These are phyloP conservation scores for Acipenser oxyrinchus DNA, from an alignment of 2,797 vertebrate genomes.

Conservation along the genomic window DNA sequence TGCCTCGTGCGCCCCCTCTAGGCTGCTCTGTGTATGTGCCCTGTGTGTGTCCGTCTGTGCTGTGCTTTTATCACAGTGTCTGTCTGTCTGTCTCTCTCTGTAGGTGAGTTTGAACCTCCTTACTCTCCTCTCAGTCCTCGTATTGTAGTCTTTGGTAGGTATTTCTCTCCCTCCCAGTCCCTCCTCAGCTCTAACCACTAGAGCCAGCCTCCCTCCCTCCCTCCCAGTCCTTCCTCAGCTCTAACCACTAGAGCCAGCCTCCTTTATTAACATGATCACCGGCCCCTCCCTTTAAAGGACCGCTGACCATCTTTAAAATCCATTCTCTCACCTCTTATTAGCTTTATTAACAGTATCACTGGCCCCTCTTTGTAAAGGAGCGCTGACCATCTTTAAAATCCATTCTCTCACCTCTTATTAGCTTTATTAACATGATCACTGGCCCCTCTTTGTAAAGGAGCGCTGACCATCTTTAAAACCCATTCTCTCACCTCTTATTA, in stretches of 20 bases:
- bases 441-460: too few relatives aligned
- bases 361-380: too few relatives aligned
- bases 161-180: conserved; percentile 34
- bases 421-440: too few relatives aligned
- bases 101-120: conserved; percentile 55
- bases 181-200: background rate
- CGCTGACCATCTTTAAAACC: too few relatives aligned
- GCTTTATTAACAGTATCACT: too few relatives aligned
- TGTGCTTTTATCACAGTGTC: conserved; percentile 43
- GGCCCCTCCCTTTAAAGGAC: too few relatives aligned
- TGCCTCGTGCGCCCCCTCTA: background rate
- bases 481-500: too few relatives aligned
- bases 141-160: conserved; percentile 73
- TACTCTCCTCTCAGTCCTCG: conserved; percentile 67
- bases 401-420: too few relatives aligned
- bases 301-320: too few relatives aligned
- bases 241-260: conserved; percentile 1
- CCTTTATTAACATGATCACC: too few relatives aligned
- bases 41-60: conserved; percentile 29
- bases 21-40: background rate
- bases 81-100: conserved; percentile 55
- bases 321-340: too few relatives aligned
- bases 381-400: too few relatives aligned
- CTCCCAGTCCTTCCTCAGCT: conserved; percentile 2
- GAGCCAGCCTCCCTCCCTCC: conserved; percentile 9